Base-by-base conservation (phyloP, 2,113 vertebrate genomes). In the Syrrhaptes paradoxus region DNA sequence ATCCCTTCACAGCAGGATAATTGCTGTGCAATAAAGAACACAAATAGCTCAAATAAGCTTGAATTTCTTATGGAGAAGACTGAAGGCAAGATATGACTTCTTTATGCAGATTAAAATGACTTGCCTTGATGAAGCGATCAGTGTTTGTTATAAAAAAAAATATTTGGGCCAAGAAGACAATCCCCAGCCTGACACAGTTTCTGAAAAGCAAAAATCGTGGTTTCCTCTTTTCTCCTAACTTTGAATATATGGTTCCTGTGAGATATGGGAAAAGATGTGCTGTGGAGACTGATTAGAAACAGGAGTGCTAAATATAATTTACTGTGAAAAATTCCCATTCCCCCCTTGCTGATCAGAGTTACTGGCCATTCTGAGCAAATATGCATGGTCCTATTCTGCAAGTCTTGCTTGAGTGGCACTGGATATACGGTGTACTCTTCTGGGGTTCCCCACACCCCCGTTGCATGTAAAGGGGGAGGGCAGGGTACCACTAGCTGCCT, bases 1-100 rank as follows among this genome's bases (percentile, higher is more conserved):
- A n/a, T 89, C 81, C 58, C 67, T 92, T 94, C 85, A 91, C 87
- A 95, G 91, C 81, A 91, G 87, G 74, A 32, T 87, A 82, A 94
- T 81, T 89, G 62, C 84, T 79, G 46, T 75, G 65, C 57, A 87
- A 67, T 89, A 74, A 85, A 57, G 74, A 85, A 38, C 41, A 91
- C 73, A 87, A 86, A 77, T 76, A 4, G 22, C 77, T 91, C 49
- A 88, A 76, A 74, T 70, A 75, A 80, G 17, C 55, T 77, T 73
- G 16, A 43, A 75, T 94, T 94, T 95, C 80, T 85, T 51, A n/a
- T 26, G 26, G 32, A 55, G 34, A 86, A 89, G 55, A 76, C 54
- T 74, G 43, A 88, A 72, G 71, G 45, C 21, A 78, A 61, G 48
- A 61, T 52, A 82, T 21, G 2, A 54, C 26, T 95, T 92, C 52